A percentile compares a stretch with the other conserved stretches of the same genome.
Conservation (phyloP, 1,140 invertebrate species). For the Mya arenaria region DNA sequence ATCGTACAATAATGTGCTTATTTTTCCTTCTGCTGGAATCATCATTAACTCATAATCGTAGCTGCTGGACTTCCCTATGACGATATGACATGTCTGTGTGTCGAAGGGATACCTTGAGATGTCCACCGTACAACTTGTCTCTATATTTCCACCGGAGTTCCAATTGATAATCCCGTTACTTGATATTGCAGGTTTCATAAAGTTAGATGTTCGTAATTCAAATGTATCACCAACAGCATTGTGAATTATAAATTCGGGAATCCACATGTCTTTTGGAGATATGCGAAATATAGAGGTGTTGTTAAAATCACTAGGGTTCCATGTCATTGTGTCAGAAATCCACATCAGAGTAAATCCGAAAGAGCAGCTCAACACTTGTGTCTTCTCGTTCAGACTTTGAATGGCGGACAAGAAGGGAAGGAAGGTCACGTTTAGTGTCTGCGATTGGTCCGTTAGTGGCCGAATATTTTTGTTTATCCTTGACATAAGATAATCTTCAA, state of each 20-base stretch:
- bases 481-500: no score
- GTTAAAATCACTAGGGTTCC: not conserved
- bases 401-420: not conserved
- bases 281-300: not conserved
- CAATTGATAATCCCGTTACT: not conserved
- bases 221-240: slow-evolving; percentile 7
- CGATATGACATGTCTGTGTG: slow-evolving; percentile 1
- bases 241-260: slow-evolving; percentile 12
- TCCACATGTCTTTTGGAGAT: not conserved
- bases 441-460: not conserved
- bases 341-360: not conserved
- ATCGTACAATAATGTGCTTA: not conserved
- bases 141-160: not conserved
- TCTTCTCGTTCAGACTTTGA: slow-evolving; percentile 25
- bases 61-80: not conserved
- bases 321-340: slow-evolving; percentile 27
- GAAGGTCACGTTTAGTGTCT: not conserved
- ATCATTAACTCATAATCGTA: not conserved
- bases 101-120: slow-evolving; percentile 20
- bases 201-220: not conserved
- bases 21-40: not conserved
- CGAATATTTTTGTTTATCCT: not conserved
- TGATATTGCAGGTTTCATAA: not conserved
- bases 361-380: slow-evolving; percentile 14
- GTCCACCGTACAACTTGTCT: slow-evolving; percentile 2